Evolutionary conservation across 2,888 invertebrate species (phyloP), one percentile per base, ranked within the genome.

Genomic region (Monoplex corrugatus): DNA sequence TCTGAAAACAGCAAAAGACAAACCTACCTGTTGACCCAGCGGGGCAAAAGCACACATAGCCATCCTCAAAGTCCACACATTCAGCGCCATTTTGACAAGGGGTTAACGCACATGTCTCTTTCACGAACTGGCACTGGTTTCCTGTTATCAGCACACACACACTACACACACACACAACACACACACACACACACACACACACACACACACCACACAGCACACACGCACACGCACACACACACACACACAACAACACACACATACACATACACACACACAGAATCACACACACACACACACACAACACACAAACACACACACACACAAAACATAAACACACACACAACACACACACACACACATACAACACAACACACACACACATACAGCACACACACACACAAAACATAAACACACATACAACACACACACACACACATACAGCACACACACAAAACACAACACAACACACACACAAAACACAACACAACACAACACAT

Each of bases 31-130:
- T 43, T 2, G 83, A 32, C 10, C 83, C 83, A 19, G 44, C 83
- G 8, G 83, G 83, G 45, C 83, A 83, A 32, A 83, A 2, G 32
- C 89, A 89, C 45, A 23, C 8, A n/a, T 75, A 89, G 45, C 40
- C 84, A 23, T 78, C 85, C 0, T 28, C 28, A 19, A 45, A 43
- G 35, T 89, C 86, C 23, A 75, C 45, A 32, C 89, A 89, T 78
- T 45, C 45, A 16, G 43, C 83, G 83, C 83, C 83, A 35, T 83
- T 23, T 32, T 83, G 45, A 83, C 83, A 83, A 23, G 83, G 83
- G 6, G n/a, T 6, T 10, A 45, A 83, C 0, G 44, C 44, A 45
- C 83, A 83, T 0, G 83, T 83, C 83, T 83, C 83, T 45, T 28
- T 83, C 44, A 83, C 44, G 16, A 45, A 44, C 83, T 83, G 83